phyloP scores from a whole-genome alignment of 2,888 invertebrate species.

The Heliconius cydno region DNA sequence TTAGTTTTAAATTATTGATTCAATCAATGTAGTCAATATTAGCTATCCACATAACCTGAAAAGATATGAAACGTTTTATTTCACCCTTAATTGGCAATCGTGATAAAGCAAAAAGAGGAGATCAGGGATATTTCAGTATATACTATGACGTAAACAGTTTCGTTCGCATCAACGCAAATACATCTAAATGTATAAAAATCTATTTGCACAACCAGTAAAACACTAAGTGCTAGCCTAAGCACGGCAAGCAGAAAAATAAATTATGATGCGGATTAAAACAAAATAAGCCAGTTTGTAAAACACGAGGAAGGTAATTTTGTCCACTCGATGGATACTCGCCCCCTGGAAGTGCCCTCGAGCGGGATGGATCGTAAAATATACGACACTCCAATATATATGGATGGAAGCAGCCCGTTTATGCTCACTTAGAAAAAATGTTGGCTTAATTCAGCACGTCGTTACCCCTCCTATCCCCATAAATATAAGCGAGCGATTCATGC shows the following conservation, averaged over 20 bases:
- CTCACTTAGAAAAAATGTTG: conserved; percentile 81
- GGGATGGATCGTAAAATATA: conserved; percentile 80
- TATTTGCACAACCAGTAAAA: background rate
- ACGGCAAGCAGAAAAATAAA: conserved; percentile 27
- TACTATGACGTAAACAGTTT: background rate
- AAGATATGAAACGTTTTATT: background rate
- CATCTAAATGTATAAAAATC: background rate
- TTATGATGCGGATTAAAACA: conserved; percentile 46
- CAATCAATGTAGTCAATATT: background rate
- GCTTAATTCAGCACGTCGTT: conserved; percentile 79
- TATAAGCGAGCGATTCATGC: conserved; percentile 72
- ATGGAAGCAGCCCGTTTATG: conserved; percentile 73
- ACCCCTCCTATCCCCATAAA: conserved; percentile 66
- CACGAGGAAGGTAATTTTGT: conserved; percentile 73
- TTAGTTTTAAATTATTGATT: background rate
- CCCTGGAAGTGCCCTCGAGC: conserved; percentile 69
- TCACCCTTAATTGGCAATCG: background rate
- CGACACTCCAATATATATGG: conserved; percentile 78
- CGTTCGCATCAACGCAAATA: background rate
- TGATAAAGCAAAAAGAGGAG: background rate
- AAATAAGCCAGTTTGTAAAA: conserved; percentile 63
- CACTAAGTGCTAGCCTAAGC: background rate
- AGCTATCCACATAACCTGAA: background rate
- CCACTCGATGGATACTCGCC: conserved; percentile 73
- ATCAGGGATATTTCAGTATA: background rate